Evolutionary conservation across 2,888 invertebrate genomes (phyloP), one percentile per base, ranked within the genome.

Genomic region (Thera obeliscata): DNA sequence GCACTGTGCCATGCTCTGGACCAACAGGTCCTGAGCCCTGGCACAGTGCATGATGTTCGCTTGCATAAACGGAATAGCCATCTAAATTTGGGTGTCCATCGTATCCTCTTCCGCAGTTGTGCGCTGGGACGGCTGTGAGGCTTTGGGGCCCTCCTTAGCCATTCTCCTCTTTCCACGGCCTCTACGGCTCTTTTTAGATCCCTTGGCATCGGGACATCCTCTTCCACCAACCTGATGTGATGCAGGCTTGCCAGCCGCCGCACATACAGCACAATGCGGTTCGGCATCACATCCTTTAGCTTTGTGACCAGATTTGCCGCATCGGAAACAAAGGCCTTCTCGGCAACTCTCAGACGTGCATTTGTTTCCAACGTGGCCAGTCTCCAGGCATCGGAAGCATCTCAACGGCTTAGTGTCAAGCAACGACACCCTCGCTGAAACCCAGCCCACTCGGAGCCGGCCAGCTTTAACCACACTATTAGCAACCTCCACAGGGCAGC

Each of bases 21-120:
- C 48, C 48, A 48, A 48, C 11, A 48, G 48, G 48, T 48, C 48
- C n/a, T 48, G 48, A 48, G 48, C 48, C 48, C 48, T 48, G 48
- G 48, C 48, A 48, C 48, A 48, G 48, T 48, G 48, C 48, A 48
- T 48, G 48, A 48, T 48, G n/a, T 48, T 48, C 48, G 48, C 48
- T 48, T 48, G 48, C 48, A 48, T 2, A 48, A 48, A 48, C n/a
- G 48, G 48, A 48, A 48, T 2, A 48, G 48, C 48, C 48, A 48
- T 48, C 48, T 48, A 48, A 48, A 2, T 48, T 11, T n/a, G 11
- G 2, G 48, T 48, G n/a, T 48, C 48, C 48, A 48, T 48, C 11
- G n/a, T 2, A 48, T n/a, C 48, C 48, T 48, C 48, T 48, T 48
- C 48, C 48, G 48, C 48, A 48, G 11, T n/a, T 48, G n/a, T n/a